These are phyloP conservation scores for Teleopsis dalmanni DNA, from an alignment of 1,140 invertebrate genomes.

Conservation along the genomic window DNA sequence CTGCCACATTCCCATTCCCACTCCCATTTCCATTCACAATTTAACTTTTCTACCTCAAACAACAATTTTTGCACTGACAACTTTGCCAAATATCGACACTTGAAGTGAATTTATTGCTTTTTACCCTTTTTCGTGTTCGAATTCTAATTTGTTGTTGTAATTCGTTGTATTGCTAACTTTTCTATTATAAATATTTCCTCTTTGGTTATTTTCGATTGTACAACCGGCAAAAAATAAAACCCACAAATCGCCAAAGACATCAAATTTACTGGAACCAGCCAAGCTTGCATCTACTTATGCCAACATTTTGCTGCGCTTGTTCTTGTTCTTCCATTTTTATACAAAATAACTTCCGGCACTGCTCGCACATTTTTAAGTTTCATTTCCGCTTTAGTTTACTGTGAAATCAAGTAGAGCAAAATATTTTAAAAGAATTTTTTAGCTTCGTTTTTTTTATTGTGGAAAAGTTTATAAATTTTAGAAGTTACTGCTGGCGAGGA, in stretches of 20 bases:
- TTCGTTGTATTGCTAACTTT: conserved; percentile 1
- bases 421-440: too few species aligned
- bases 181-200: neutral
- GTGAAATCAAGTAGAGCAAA: too few species aligned
- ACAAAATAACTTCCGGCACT: conserved; percentile 4
- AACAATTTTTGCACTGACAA: conserved; percentile 2
- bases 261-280: neutral
- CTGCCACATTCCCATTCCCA: neutral
- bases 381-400: neutral
- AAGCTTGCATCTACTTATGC: neutral
- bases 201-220: neutral
- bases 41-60: neutral
- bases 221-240: conserved; percentile 7
- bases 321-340: conserved; percentile 5
- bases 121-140: conserved; percentile 12
- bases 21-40: neutral
- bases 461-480: too few species aligned
- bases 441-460: too few species aligned
- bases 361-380: conserved; percentile 4
- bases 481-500: too few species aligned
- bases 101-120: conserved; percentile 18
- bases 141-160: conserved; percentile 3
- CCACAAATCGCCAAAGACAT: conserved; percentile 14
- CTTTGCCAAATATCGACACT: conserved; percentile 18
- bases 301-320: conserved; percentile 1